These are phyloP conservation scores for Euura saliciscinereae DNA, from an alignment of 1,140 invertebrate species.

Conservation along the genomic window DNA sequence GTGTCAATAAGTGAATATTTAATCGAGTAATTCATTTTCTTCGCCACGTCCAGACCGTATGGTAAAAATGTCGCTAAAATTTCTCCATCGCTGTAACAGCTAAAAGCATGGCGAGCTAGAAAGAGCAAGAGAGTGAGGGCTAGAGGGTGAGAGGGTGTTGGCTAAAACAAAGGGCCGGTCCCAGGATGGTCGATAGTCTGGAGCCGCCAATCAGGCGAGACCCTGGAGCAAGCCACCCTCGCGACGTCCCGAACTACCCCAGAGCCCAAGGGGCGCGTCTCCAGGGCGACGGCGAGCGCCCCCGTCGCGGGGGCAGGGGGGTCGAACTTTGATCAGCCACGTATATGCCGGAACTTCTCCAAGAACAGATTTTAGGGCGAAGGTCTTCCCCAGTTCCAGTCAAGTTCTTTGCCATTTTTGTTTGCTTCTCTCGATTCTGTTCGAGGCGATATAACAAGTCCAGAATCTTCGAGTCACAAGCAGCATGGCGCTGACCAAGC, in stretches of 20 bases:
- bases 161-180: constrained; percentile 57
- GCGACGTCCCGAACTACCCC: constrained; percentile 34
- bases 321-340: not conserved
- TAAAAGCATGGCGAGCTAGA: not conserved
- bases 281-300: constrained; percentile 32
- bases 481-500: too few relatives aligned
- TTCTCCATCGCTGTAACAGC: constrained; percentile 6
- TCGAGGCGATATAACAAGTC: too few relatives aligned
- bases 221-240: constrained; percentile 31
- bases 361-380: not conserved
- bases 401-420: too few relatives aligned
- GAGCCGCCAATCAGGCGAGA: constrained; percentile 56
- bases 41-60: too few relatives aligned
- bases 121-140: not conserved
- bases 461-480: too few relatives aligned
- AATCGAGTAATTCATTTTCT: too few relatives aligned
- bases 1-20: too few relatives aligned
- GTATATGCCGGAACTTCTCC: not conserved
- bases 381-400: not conserved
- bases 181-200: constrained; percentile 58
- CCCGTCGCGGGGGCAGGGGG: not conserved
- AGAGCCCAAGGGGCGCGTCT: constrained; percentile 19
- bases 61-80: not conserved
- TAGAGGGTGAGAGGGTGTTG: constrained; percentile 42
- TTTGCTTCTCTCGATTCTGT: too few relatives aligned